Conservation (phyloP, 2,888 invertebrate genomes). For the Chrysolina oricalcia region DNA sequence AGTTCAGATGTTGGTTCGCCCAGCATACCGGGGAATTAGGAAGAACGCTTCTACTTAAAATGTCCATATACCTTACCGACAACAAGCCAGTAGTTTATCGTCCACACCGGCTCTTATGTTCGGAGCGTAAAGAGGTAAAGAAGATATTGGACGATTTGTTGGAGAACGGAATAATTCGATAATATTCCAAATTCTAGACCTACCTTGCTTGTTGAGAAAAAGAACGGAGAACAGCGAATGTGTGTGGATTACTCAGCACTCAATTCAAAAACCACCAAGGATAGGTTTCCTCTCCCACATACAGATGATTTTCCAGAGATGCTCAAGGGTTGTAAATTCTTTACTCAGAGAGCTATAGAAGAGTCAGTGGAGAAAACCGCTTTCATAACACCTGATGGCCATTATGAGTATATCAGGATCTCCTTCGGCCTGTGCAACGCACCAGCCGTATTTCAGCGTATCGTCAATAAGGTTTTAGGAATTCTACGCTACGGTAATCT, state of each 20-base stretch:
- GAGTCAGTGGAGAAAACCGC: conserved; percentile 61
- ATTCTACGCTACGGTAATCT: conserved; percentile 14
- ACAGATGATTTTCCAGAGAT: conserved; percentile 63
- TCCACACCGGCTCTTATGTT: conserved; percentile 58
- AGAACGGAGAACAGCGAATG: conserved; percentile 56
- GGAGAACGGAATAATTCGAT: conserved; percentile 55
- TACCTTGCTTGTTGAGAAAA: conserved; percentile 50
- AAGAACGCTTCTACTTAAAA: conserved; percentile 44
- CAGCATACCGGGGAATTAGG: conserved; percentile 46
- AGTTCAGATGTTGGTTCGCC: conserved; percentile 42
- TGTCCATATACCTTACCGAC: conserved; percentile 56
- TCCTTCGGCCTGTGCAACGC: conserved; percentile 49
- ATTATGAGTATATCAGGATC: conserved; percentile 44
- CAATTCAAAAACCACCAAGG: conserved; percentile 62
- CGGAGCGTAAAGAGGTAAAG: conserved; percentile 51
- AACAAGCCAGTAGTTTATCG: conserved; percentile 58
- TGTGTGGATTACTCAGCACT: conserved; percentile 61
- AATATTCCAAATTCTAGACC: conserved; percentile 57
- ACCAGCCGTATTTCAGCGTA: conserved; percentile 49
- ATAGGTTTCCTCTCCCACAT: conserved; percentile 62
- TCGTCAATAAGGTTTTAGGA: conserved; percentile 38
- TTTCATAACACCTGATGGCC: conserved; percentile 62
- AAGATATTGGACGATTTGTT: conserved; percentile 53
- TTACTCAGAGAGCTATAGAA: conserved; percentile 62
- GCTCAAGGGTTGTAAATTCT: conserved; percentile 57